A percentile compares a stretch with the other conserved stretches of the same genome.
Evolutionary conservation across 2,888 invertebrate species (phyloP).

Genomic region (Selenia dentaria): DNA sequence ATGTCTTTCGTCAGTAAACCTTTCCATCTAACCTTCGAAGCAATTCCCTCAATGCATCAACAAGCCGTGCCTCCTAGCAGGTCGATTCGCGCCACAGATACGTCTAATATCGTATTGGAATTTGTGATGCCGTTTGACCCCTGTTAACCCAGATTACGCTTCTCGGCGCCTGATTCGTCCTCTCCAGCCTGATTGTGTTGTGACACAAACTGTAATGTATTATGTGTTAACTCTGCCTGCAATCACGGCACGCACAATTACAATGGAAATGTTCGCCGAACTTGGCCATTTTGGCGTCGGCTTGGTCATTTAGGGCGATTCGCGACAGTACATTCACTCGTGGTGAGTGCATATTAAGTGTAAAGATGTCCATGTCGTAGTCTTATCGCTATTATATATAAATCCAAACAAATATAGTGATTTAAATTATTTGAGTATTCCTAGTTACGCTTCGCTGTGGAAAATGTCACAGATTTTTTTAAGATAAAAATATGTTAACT

Average conservation of each 20-base stretch:
- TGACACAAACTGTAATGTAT: conserved; percentile 85
- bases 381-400: too few relatives aligned
- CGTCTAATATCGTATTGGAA: conserved; percentile 87
- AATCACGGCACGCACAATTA: conserved; percentile 82
- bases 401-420: too few relatives aligned
- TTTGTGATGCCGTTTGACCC: conserved; percentile 90
- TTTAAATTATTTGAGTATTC: too few relatives aligned
- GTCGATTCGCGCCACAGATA: conserved; percentile 84
- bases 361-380: too few relatives aligned
- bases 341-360: too few relatives aligned
- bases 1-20: conserved; percentile 1
- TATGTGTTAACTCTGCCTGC: conserved; percentile 84
- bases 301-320: not conserved
- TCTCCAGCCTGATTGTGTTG: conserved; percentile 83
- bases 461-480: too few relatives aligned
- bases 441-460: too few relatives aligned
- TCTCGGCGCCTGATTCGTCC: conserved; percentile 85
- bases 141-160: conserved; percentile 90
- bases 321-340: too few relatives aligned
- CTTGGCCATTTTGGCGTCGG: conserved; percentile 41
- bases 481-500: too few relatives aligned
- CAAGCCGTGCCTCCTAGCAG: conserved; percentile 61
- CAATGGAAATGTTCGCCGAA: conserved; percentile 76
- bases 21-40: conserved; percentile 21
- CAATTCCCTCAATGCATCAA: conserved; percentile 30